Evolutionary conservation across 2,797 vertebrate genomes (phyloP).

Genomic region (Tamandua tetradactyla): DNA sequence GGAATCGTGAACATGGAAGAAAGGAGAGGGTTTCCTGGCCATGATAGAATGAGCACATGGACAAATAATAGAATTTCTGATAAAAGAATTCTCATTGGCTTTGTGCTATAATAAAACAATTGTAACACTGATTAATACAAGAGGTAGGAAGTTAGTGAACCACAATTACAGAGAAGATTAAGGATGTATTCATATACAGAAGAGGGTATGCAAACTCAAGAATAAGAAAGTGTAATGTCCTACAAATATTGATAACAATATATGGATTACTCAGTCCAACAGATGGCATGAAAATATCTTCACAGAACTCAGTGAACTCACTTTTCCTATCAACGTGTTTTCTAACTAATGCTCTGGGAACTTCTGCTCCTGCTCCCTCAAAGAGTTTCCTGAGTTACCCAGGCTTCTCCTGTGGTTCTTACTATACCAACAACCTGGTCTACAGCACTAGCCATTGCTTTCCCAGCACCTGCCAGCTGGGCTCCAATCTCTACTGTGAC

Average conservation of each 20-base stretch:
- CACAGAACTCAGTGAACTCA: background rate
- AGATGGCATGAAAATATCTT: background rate
- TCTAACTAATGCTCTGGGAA: background rate
- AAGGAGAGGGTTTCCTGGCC: background rate
- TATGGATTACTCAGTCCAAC: background rate
- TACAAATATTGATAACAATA: too few species aligned
- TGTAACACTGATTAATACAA: background rate
- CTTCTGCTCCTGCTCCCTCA: background rate
- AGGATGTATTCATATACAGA: background rate
- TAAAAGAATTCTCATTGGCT: background rate
- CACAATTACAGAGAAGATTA: background rate
- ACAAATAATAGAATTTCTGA: background rate
- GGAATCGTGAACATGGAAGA: background rate
- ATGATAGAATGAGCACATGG: background rate
- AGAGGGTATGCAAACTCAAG: background rate
- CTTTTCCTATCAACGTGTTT: background rate
- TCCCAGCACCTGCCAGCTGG: background rate
- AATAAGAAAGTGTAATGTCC: background rate
- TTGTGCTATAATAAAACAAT: background rate
- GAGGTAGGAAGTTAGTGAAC: background rate
- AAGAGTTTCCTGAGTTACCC: background rate
- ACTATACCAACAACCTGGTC: background rate
- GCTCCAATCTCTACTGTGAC: fast-evolving
- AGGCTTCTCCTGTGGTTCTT: background rate
- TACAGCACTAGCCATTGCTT: background rate